Evolutionary conservation across 2,888 invertebrate species (phyloP).

Genomic region (Furcula furcula): DNA sequence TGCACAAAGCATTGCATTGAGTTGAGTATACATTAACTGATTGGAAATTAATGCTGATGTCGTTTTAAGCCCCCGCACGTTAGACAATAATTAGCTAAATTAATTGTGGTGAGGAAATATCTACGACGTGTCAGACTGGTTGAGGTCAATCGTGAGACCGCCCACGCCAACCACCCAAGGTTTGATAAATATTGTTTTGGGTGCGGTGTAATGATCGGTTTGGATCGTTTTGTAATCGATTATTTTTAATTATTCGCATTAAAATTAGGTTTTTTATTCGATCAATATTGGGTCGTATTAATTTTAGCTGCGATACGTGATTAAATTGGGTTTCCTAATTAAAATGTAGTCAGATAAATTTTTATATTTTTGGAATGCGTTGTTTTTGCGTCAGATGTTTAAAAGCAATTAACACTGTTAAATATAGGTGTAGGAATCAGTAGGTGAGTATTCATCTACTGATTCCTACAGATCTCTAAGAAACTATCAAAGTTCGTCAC

Average conservation of each 20-base stretch:
- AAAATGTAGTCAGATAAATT: neutral
- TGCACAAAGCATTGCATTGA: too few species aligned
- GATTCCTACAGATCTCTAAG: too few species aligned
- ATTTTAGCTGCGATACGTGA: neutral
- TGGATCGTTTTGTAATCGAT: constrained; percentile 23
- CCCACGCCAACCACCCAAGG: constrained; percentile 30
- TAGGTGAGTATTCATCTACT: too few species aligned
- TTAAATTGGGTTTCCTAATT: neutral
- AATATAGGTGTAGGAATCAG: too few species aligned
- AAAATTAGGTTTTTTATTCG: constrained; percentile 6
- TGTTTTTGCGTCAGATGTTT: too few species aligned
- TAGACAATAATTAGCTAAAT: constrained; percentile 56
- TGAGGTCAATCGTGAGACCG: constrained; percentile 47
- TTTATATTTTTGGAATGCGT: too few species aligned
- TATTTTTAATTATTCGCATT: constrained; percentile 21
- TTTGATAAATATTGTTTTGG: constrained; percentile 24
- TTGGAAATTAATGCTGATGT: constrained; percentile 31
- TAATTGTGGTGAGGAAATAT: constrained; percentile 57
- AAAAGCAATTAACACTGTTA: too few species aligned
- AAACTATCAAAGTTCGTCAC: too few species aligned
- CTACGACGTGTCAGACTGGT: constrained; percentile 47
- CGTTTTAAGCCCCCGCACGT: constrained; percentile 34
- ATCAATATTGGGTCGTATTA: constrained; percentile 1
- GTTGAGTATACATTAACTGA: too few species aligned
- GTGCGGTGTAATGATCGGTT: constrained; percentile 18